Evolutionary conservation across 2,113 vertebrate genomes (phyloP).

Genomic region (Bubo scandiacus): DNA sequence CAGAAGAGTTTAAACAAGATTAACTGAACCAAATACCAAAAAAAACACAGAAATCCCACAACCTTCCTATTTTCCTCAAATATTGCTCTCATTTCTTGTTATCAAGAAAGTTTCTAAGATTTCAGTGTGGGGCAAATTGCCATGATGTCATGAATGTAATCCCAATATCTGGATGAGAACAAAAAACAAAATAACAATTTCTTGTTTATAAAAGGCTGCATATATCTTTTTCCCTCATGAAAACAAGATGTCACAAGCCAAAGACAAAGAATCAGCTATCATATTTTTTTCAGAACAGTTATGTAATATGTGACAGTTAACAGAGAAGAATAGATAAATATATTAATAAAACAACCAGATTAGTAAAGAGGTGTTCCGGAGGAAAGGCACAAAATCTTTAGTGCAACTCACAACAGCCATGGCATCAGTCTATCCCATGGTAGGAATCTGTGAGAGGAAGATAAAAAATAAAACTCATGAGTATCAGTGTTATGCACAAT

Average conservation of each 20-base stretch:
- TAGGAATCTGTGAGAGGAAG: neutral
- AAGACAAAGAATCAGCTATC: neutral
- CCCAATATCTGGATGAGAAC: neutral
- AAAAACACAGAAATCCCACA: neutral
- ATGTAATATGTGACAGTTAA: neutral
- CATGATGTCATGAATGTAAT: neutral
- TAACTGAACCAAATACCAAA: neutral
- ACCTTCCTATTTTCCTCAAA: neutral
- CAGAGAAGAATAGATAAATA: neutral
- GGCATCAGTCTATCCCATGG: neutral
- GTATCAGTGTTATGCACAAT: neutral
- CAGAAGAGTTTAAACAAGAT: neutral
- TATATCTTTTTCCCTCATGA: neutral
- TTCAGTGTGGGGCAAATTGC: neutral
- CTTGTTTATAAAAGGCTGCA: neutral
- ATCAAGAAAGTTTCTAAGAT: neutral
- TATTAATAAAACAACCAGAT: neutral
- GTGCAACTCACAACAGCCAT: neutral
- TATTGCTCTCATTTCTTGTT: neutral
- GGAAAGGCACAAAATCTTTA: neutral
- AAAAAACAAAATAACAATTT: neutral
- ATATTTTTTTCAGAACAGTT: neutral
- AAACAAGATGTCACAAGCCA: neutral
- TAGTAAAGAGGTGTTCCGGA: neutral
- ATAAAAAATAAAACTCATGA: neutral